Evolutionary conservation across 1,140 invertebrate species (phyloP).

Genomic region (Goniozus legneri): DNA sequence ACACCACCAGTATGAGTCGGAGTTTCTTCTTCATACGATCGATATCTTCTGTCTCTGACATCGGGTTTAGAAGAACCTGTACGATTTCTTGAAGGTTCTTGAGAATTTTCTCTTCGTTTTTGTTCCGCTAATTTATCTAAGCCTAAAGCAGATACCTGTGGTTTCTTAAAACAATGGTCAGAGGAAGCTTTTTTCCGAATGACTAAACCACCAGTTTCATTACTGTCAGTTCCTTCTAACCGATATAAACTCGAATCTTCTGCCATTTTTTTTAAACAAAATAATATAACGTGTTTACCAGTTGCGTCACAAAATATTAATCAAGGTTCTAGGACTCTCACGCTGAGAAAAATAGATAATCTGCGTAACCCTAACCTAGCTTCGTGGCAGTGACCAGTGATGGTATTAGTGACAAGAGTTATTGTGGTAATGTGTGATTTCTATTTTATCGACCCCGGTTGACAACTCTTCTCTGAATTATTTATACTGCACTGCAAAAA

Average conservation of each 20-base stretch:
- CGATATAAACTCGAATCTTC: constrained; percentile 65
- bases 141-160: constrained; percentile 76
- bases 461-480: no score
- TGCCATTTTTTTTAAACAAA: constrained; percentile 18
- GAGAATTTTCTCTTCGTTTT: constrained; percentile 60
- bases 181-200: constrained; percentile 76
- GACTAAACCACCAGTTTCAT: constrained; percentile 75
- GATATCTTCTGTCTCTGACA: constrained; percentile 65
- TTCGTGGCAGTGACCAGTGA: no score
- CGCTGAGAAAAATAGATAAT: no score
- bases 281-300: not conserved
- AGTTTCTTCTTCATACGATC: constrained; percentile 78
- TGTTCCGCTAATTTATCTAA: constrained; percentile 82
- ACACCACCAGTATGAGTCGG: constrained; percentile 92
- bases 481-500: no score
- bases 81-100: constrained; percentile 27
- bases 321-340: no score
- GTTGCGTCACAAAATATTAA: no score
- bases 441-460: no score
- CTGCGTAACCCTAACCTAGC: no score
- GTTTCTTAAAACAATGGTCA: constrained; percentile 71
- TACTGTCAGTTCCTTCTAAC: constrained; percentile 73
- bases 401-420: no score
- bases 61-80: constrained; percentile 35
- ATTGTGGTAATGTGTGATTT: no score